phyloP scores from a whole-genome alignment of 2,113 vertebrate genomes.

The Garra rufa region DNA sequence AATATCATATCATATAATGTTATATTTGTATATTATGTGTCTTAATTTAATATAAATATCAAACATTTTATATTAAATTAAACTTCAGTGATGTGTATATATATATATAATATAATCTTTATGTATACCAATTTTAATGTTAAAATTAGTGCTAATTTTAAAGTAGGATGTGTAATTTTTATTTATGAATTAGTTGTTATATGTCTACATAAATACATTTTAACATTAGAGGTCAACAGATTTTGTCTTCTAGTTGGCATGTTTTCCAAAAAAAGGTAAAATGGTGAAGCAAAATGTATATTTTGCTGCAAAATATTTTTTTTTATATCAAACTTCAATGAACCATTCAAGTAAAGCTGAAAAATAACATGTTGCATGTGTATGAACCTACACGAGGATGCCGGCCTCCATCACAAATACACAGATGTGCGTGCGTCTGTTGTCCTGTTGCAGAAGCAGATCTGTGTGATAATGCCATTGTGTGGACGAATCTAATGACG shows the following conservation, averaged over 20 bases:
- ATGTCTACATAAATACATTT: neutral
- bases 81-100: too few relatives aligned
- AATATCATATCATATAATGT: too few relatives aligned
- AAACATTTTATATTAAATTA: too few relatives aligned
- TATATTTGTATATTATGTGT: too few relatives aligned
- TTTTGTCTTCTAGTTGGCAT: neutral
- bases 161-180: too few relatives aligned
- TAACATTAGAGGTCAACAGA: too few relatives aligned
- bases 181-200: too few relatives aligned
- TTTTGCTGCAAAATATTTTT: too few relatives aligned
- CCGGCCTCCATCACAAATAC: neutral
- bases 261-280: too few relatives aligned
- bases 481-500: constrained; percentile 74
- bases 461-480: constrained; percentile 58
- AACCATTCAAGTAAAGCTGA: too few relatives aligned
- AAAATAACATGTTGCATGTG: neutral
- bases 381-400: neutral
- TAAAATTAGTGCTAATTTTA: neutral
- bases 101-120: neutral
- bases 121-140: neutral
- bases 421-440: constrained; percentile 8
- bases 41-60: too few relatives aligned
- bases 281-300: neutral
- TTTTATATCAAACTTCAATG: too few relatives aligned
- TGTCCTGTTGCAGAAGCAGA: neutral